Base-by-base conservation (phyloP, 2,113 vertebrate species). In the Microtus pennsylvanicus region DNA sequence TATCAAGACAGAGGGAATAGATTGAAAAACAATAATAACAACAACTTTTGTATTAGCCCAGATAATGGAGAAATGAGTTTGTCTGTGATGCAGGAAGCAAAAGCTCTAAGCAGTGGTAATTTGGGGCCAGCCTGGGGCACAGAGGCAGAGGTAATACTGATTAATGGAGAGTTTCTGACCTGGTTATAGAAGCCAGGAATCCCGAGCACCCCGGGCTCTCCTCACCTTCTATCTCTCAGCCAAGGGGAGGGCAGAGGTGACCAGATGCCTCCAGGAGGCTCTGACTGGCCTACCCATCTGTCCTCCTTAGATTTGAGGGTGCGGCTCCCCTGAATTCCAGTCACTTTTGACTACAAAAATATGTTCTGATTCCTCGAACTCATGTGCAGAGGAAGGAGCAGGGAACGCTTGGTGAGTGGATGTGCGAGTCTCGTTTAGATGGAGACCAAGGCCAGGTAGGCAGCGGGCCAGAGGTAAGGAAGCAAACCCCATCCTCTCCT, bases 381-480 rank as follows among this genome's bases (percentile, higher is more conserved):
- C 72, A 2, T 0, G 0, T 1, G 26, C 5, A 24, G 76, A 74
- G 47, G 33, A 80, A 67, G 81, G 52, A 69, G 13, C 26, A 9
- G 33, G 6, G 58, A 42, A 16, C 50, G 13, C 33, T 26, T 30
- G 16, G 50, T 2, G 14, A 24, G 24, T 1, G 45, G n/a, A 10
- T 28, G 4, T 28, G 72, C 0, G 11, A 26, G 63, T n/a, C 58
- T 75, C 0, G 0, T 28, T 13, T 45, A 80, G 9, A 3, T 42
- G 67, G 58, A 13, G 1, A 35, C 76, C 3, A 30, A 82, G 14
- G 87, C 63, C 30, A 4, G 6, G 38, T 30, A 26, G 24, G 3
- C 5, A 1, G 52, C 33, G n/a, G 13, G 9, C 45, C n/a, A 12
- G 65, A 93, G 85, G 17, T 19, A 16, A 87, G 38, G 52, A 35